Percentiles rank a stretch among this genome's conserved stretches.
These are phyloP conservation scores for Microctenopoma stevenorrisi DNA, from an alignment of 2,797 vertebrate genomes.

Conservation along the genomic window DNA sequence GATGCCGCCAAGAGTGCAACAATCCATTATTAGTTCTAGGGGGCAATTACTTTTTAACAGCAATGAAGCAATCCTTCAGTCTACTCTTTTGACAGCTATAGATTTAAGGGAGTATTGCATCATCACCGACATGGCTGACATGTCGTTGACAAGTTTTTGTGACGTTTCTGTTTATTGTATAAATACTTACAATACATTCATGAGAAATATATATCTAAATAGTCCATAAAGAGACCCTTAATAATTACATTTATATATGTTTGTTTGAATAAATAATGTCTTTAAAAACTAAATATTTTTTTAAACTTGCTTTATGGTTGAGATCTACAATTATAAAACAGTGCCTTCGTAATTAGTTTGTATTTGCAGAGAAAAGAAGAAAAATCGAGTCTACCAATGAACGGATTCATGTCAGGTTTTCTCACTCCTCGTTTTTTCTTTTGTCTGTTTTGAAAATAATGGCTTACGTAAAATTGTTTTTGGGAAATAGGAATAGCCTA, in stretches of 20 bases:
- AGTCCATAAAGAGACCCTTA: conserved; percentile 18
- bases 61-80: conserved; percentile 22
- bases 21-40: too few relatives aligned
- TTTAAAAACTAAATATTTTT: conserved; percentile 29
- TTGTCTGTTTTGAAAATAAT: neutral
- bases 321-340: conserved; percentile 23
- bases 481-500: conserved; percentile 1
- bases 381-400: conserved; percentile 2
- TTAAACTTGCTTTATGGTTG: conserved; percentile 19
- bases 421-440: too few relatives aligned
- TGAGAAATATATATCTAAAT: conserved; percentile 23
- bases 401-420: conserved; percentile 7
- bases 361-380: conserved; percentile 21
- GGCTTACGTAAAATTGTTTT: neutral
- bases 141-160: conserved; percentile 44
- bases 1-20: too few relatives aligned
- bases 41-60: too few relatives aligned
- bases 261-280: conserved; percentile 2
- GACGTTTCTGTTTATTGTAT: conserved; percentile 34
- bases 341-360: conserved; percentile 25
- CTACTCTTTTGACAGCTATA: conserved; percentile 23
- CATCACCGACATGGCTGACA: conserved; percentile 49
- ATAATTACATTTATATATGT: neutral
- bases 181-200: conserved; percentile 43
- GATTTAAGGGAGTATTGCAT: conserved; percentile 40